Conservation (phyloP, 2,797 vertebrate species). For the Mormyrops boulengeri region DNA sequence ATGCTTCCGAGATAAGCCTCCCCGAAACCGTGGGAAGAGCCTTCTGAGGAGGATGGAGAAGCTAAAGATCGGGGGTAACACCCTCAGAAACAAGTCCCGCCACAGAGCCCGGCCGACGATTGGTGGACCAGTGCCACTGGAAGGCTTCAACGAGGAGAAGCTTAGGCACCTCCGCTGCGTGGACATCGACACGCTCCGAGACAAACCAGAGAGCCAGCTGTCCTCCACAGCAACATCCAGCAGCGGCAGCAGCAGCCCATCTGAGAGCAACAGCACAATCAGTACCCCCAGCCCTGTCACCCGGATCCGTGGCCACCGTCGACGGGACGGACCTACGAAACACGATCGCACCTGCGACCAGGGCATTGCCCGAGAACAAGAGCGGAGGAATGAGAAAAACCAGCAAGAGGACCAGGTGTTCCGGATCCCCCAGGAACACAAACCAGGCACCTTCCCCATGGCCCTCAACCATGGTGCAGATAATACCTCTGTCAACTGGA, state of each 20-base stretch:
- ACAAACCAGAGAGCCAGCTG: constrained; percentile 38
- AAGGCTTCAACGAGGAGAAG: constrained; percentile 58
- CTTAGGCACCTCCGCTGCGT: constrained; percentile 55
- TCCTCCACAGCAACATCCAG: constrained; percentile 52
- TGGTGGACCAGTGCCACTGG: constrained; percentile 61
- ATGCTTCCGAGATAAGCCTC: constrained; percentile 54
- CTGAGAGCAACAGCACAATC: constrained; percentile 64
- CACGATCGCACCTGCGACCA: constrained; percentile 21
- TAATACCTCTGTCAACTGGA: constrained; percentile 68
- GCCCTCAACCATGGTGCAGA: constrained; percentile 61
- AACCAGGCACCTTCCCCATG: constrained; percentile 79
- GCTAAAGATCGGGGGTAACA: constrained; percentile 56
- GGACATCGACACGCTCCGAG: constrained; percentile 51
- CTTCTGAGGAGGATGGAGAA: constrained; percentile 79
- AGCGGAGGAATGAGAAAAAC: constrained; percentile 49
- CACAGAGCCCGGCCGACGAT: constrained; percentile 40
- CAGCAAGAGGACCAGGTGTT: constrained; percentile 54
- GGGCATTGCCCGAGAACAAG: constrained; percentile 28
- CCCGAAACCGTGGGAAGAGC: constrained; percentile 57
- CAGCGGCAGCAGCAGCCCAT: constrained; percentile 56
- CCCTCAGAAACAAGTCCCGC: constrained; percentile 38
- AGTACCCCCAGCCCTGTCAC: constrained; percentile 67
- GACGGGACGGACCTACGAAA: constrained; percentile 38
- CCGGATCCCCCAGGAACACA: constrained; percentile 72
- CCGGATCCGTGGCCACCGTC: constrained; percentile 60